phyloP scores from a whole-genome alignment of 2,888 invertebrate genomes.

The Poecilobothrus nobilitatus region DNA sequence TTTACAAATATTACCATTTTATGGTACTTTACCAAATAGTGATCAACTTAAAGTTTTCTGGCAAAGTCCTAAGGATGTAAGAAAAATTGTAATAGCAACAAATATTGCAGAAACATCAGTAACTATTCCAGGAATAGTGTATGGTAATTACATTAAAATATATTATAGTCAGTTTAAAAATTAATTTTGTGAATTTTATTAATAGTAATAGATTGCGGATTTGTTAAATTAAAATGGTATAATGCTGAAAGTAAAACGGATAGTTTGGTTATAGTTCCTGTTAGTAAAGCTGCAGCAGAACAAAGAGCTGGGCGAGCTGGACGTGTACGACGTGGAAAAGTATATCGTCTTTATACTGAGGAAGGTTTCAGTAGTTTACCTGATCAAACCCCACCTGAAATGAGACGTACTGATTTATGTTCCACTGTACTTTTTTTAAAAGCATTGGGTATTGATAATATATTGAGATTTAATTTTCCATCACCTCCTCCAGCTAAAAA shows the following conservation, averaged over 20 bases:
- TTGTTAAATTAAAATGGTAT: constrained; percentile 88
- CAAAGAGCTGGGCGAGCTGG: constrained; percentile 93
- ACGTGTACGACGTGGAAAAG: constrained; percentile 72
- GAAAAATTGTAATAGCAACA: constrained; percentile 89
- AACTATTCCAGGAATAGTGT: constrained; percentile 86
- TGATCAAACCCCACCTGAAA: constrained; percentile 76
- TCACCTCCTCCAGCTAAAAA: constrained; percentile 86
- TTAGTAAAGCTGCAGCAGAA: constrained; percentile 79
- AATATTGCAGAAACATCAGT: constrained; percentile 96
- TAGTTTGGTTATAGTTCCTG: constrained; percentile 69
- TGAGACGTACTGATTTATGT: constrained; percentile 81
- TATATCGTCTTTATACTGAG: constrained; percentile 76
- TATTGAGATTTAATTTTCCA: constrained; percentile 85
- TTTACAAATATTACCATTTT: constrained; percentile 76
- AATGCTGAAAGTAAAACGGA: constrained; percentile 76
- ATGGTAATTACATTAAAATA: constrained; percentile 51
- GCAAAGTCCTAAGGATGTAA: constrained; percentile 55
- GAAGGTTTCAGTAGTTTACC: constrained; percentile 62
- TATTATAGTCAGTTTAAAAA: constrained; percentile 8
- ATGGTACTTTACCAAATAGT: constrained; percentile 74
- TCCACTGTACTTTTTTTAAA: constrained; percentile 81
- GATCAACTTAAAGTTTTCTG: constrained; percentile 79
- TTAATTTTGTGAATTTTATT: constrained; percentile 24
- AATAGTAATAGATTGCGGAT: constrained; percentile 89
- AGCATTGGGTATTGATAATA: constrained; percentile 87